These are phyloP conservation scores for Heliothis subflexa DNA, from an alignment of 1,140 invertebrate species.

Conservation along the genomic window DNA sequence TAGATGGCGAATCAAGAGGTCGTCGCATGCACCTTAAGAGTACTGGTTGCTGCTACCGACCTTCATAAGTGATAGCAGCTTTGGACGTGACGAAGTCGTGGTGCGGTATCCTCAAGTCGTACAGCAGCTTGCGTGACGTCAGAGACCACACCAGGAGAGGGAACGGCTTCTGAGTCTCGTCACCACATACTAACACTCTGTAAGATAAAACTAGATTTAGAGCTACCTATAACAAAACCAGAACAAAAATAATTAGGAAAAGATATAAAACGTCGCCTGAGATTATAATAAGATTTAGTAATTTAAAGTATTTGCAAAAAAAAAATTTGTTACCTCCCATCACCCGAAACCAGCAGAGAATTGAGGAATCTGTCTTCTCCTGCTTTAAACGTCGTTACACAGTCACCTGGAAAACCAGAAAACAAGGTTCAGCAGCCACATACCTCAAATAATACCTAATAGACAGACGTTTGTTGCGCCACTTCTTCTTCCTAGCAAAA, in stretches of 20 bases:
- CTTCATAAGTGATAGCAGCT: slow-evolving; percentile 95
- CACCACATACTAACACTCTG: slow-evolving; percentile 94
- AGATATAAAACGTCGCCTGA: neutral
- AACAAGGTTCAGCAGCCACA: too few species aligned
- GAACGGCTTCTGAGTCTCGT: slow-evolving; percentile 96
- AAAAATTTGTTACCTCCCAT: slow-evolving; percentile 89
- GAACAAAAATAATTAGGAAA: neutral
- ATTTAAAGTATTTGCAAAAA: neutral
- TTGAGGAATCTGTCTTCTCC: slow-evolving; percentile 96
- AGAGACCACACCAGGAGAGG: slow-evolving; percentile 96
- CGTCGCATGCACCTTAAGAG: too few species aligned
- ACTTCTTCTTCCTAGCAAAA: too few species aligned
- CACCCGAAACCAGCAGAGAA: slow-evolving; percentile 94
- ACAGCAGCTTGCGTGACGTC: slow-evolving; percentile 92
- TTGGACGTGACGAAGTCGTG: slow-evolving; percentile 95
- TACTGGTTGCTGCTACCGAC: too few species aligned
- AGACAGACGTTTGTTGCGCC: too few species aligned
- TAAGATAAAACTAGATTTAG: neutral
- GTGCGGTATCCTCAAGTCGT: slow-evolving; percentile 94
- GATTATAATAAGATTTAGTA: neutral
- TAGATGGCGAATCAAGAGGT: too few species aligned
- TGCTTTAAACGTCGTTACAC: slow-evolving; percentile 95
- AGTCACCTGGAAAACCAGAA: slow-evolving; percentile 87
- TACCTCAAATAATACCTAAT: too few species aligned
- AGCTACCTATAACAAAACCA: too few species aligned